These are phyloP conservation scores for Cryptoblepharus egeriae DNA, from an alignment of 2,797 vertebrate species.

Conservation along the genomic window DNA sequence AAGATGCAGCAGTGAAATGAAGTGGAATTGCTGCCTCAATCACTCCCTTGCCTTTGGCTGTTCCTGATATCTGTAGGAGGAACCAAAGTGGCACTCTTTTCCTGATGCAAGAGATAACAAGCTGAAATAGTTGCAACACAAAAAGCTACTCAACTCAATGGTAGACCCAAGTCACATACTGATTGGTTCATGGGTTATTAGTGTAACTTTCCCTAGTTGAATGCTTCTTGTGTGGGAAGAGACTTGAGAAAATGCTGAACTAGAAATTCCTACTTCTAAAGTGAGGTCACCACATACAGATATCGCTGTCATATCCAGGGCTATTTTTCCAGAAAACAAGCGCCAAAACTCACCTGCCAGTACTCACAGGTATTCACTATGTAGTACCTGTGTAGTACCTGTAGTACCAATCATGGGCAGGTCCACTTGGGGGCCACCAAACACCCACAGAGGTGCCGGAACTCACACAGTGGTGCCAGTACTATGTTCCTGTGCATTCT, in stretches of 20 bases:
- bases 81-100: not conserved
- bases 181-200: not conserved
- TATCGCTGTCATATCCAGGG: no score
- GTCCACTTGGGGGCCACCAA: no score
- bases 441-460: no score
- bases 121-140: not conserved
- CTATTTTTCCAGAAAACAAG: no score
- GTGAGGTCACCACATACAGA: not conserved
- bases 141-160: not conserved
- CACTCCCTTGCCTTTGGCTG: not conserved
- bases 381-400: no score
- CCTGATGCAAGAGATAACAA: not conserved
- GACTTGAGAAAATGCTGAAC: not conserved
- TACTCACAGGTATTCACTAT: no score
- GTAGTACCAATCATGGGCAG: no score
- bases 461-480: no score
- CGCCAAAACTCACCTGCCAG: no score
- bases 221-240: not conserved
- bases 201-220: not conserved
- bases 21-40: accelerated
- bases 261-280: not conserved
- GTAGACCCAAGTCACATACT: not conserved
- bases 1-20: not conserved
- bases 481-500: no score
- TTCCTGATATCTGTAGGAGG: not conserved